Evolutionary conservation across 1,140 invertebrate genomes (phyloP), one percentile per base, ranked within the genome.

Genomic region (Drosophila tsacasi): DNA sequence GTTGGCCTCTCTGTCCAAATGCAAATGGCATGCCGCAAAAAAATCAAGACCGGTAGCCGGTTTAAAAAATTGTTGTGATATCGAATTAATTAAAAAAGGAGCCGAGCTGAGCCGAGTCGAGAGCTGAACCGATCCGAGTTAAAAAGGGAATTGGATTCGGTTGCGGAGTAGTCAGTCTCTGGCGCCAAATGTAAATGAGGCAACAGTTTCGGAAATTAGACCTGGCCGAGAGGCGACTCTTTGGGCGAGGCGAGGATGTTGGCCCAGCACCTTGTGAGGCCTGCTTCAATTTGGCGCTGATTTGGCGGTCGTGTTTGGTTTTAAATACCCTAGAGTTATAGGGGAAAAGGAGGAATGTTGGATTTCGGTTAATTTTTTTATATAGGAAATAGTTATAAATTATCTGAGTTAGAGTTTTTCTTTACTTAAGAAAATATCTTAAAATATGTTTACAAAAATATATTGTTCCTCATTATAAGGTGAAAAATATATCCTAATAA

Each of bases 121-220:
- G 19, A 74, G 58, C 59, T 32, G 42, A 54, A 59, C 27, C 62
- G 50, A 42, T 32, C 49, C 35, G 21, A 57, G 35, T 39, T 57
- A 57, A 57, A 58, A 75, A 76, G 79, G 58, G 69, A 80, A 72
- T 72, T 54, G 46, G 54, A 76, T 75, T 65, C 40, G 61, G 35
- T 42, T 64, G 39, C 47, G 30, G 21, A 63, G 58, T 12, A 13
- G 37, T 42, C 50, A 30, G 44, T 49, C 39, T 69, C 67, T 84
- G 86, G 79, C 81, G 85, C 81, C 85, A 89, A 90, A 90, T 90
- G 81, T 79, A 82, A 90, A 90, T 90, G 81, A 90, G 85, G 81
- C 83, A 66, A 79, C 75, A 69, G 69, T 79, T 81, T 73, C 81
- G 64, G 84, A 89, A 90, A 90, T 89, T 90, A 81, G 77, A 71